These are phyloP conservation scores for Yasuhikotakia modesta DNA, from an alignment of 2,797 vertebrate genomes.

Conservation along the genomic window DNA sequence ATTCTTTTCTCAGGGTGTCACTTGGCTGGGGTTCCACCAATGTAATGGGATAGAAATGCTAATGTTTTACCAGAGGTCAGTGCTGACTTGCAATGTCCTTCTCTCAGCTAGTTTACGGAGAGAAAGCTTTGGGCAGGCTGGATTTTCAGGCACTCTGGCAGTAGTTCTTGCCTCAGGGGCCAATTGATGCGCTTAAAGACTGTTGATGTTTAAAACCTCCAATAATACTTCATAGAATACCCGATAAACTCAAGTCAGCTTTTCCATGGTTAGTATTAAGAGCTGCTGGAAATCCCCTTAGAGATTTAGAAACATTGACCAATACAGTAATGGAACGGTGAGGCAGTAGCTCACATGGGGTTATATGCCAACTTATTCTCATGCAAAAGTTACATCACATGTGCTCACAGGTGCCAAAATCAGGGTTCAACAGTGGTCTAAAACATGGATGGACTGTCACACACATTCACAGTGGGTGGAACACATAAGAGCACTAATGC, in stretches of 20 bases:
- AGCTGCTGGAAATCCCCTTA: constrained; percentile 17
- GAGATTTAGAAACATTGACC: constrained; percentile 12
- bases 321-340: neutral
- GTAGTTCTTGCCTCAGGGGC: constrained; percentile 65
- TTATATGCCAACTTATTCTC: neutral
- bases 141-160: constrained; percentile 72
- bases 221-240: constrained; percentile 16
- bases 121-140: constrained; percentile 63
- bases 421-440: neutral
- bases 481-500: neutral
- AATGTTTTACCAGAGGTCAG: constrained; percentile 64
- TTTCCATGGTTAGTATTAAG: neutral
- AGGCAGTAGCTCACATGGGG: neutral
- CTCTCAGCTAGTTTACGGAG: constrained; percentile 61
- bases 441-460: neutral
- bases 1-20: constrained; percentile 35
- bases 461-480: neutral
- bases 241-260: constrained; percentile 27
- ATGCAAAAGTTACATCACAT: neutral
- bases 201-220: constrained; percentile 13
- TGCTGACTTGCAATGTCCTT: constrained; percentile 66
- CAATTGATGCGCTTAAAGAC: constrained; percentile 49
- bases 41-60: constrained; percentile 63
- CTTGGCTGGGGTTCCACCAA: constrained; percentile 41
- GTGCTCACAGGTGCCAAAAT: neutral